Conservation (phyloP, 2,888 invertebrate genomes). For the Dermolepida albohirtum region DNA sequence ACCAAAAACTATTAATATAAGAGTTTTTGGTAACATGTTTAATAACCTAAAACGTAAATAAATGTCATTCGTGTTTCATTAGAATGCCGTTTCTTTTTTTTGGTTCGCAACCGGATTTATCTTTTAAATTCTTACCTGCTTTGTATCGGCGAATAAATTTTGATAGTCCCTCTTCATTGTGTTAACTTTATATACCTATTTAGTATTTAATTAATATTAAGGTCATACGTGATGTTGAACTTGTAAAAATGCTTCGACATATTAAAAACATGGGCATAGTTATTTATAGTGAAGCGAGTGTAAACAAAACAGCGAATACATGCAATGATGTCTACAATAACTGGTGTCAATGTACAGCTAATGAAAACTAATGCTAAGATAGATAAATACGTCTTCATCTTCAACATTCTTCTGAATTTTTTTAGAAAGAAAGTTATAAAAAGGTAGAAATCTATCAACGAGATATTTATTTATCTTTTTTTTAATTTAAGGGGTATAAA, state of each 20-base stretch:
- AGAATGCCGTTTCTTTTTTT: constrained; percentile 1
- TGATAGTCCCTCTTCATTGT: constrained; percentile 51
- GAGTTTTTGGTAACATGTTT: constrained; percentile 42
- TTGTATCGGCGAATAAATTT: not conserved
- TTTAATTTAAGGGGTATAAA: no score
- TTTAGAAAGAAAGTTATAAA: no score
- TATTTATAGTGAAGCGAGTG: no score
- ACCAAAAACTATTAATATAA: constrained; percentile 46
- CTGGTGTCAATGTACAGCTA: no score
- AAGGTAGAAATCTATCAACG: no score
- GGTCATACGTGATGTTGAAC: constrained; percentile 31
- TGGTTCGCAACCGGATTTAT: not conserved
- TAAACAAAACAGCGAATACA: no score
- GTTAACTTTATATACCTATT: constrained; percentile 28
- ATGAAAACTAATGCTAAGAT: no score
- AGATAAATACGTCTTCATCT: no score
- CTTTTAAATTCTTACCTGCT: constrained; percentile 19
- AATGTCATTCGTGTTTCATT: not conserved
- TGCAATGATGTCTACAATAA: no score
- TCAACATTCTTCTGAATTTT: no score
- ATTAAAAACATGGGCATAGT: constrained; percentile 8
- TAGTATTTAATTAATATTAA: constrained; percentile 12
- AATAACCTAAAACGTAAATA: constrained; percentile 3
- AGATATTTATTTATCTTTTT: no score
- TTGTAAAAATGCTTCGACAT: constrained; percentile 1